Evolutionary conservation across 2,113 vertebrate species (phyloP).

Genomic region (Xenus cinereus): DNA sequence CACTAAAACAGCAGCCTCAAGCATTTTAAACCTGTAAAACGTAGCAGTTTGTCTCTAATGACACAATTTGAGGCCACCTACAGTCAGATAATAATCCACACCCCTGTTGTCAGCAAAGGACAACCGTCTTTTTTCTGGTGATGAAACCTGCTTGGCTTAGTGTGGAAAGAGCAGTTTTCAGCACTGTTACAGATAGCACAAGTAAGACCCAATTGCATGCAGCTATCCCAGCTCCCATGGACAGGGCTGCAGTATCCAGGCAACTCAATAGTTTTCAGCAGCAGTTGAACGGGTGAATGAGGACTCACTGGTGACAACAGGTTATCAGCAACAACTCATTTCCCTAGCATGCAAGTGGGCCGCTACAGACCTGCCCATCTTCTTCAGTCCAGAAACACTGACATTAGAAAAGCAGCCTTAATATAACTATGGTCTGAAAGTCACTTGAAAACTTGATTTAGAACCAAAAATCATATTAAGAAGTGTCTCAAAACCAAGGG

Average conservation of each 20-base stretch:
- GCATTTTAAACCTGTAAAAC: not conserved
- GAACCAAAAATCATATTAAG: not conserved
- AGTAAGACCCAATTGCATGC: accelerated
- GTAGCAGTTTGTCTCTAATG: not conserved
- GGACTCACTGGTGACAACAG: not conserved
- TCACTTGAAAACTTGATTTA: not conserved
- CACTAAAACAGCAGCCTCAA: not conserved
- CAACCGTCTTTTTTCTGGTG: not conserved
- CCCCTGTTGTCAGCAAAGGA: not conserved
- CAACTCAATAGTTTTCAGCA: not conserved
- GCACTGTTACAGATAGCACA: not conserved
- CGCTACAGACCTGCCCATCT: not conserved
- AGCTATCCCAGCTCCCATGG: accelerated
- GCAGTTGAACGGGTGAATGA: not conserved
- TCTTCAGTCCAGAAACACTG: not conserved
- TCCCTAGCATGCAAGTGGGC: accelerated
- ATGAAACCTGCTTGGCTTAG: not conserved
- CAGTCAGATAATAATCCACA: not conserved
- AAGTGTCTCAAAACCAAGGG: not conserved
- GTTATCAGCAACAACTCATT: not conserved
- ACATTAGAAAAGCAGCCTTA: not conserved
- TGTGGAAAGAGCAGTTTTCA: not conserved
- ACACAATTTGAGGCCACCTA: not conserved
- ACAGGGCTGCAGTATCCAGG: not conserved
- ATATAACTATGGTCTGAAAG: not conserved